phyloP scores from a whole-genome alignment of 2,888 invertebrate genomes.

The Mimas tiliae region DNA sequence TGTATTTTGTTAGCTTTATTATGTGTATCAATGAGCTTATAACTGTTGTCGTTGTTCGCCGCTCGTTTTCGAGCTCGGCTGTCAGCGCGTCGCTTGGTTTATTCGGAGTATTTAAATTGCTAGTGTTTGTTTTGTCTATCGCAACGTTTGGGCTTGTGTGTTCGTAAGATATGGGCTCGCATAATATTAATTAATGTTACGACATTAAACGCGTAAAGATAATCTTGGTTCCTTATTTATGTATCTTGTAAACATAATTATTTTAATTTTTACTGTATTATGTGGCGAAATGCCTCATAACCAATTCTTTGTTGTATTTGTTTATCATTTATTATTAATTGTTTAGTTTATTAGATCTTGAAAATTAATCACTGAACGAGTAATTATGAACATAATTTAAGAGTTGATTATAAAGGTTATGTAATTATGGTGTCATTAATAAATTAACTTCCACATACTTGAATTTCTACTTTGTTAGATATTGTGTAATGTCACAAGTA shows the following conservation, averaged over 20 bases:
- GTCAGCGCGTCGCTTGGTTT: conserved; percentile 48
- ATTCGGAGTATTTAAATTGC: conserved; percentile 71
- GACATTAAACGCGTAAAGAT: conserved; percentile 55
- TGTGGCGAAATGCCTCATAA: conserved; percentile 56
- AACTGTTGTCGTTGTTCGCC: conserved; percentile 52
- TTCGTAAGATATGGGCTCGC: conserved; percentile 65
- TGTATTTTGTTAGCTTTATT: conserved; percentile 83
- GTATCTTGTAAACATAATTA: conserved; percentile 62
- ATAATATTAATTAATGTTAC: conserved; percentile 61
- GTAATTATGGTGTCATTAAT: conserved; percentile 79
- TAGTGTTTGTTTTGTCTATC: conserved; percentile 60
- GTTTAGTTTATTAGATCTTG: conserved; percentile 72
- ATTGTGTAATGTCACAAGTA: conserved; percentile 76
- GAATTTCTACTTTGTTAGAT: conserved; percentile 82
- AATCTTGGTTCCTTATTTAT: conserved; percentile 59
- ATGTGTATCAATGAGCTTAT: conserved; percentile 71
- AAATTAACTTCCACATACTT: conserved; percentile 80
- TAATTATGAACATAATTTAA: conserved; percentile 78
- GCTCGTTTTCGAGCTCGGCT: conserved; percentile 56
- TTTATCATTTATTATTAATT: conserved; percentile 65
- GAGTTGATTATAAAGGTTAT: conserved; percentile 75
- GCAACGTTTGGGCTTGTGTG: conserved; percentile 59
- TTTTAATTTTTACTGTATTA: conserved; percentile 62
- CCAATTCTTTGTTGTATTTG: conserved; percentile 65
- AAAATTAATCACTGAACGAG: conserved; percentile 76